These are phyloP conservation scores for Aromia moschata DNA, from an alignment of 2,888 invertebrate genomes.

Conservation along the genomic window DNA sequence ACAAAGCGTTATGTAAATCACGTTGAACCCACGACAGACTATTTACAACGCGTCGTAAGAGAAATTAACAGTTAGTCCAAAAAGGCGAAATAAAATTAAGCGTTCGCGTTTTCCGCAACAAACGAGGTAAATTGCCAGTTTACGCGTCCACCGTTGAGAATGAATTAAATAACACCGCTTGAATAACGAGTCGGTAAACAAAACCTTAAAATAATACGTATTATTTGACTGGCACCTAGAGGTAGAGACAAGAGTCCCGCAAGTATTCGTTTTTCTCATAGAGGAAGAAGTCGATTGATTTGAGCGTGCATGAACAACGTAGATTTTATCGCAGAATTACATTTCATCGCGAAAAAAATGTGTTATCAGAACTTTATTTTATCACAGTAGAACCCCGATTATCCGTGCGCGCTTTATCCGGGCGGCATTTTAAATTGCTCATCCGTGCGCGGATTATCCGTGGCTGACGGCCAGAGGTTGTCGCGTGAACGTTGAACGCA, in stretches of 20 bases:
- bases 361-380: too few relatives aligned
- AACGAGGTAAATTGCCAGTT: not conserved
- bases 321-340: too few relatives aligned
- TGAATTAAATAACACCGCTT: not conserved
- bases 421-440: too few relatives aligned
- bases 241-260: constrained; percentile 17
- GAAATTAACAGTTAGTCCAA: not conserved
- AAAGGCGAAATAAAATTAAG: too few relatives aligned
- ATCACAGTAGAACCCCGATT: too few relatives aligned
- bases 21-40: not conserved
- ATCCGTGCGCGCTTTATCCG: too few relatives aligned
- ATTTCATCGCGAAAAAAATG: too few relatives aligned
- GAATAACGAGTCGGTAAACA: not conserved
- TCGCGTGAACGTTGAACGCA: too few relatives aligned
- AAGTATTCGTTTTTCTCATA: not conserved
- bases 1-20: not conserved
- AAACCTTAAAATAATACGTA: constrained; percentile 15
- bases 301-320: too few relatives aligned
- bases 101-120: not conserved
- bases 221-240: constrained; percentile 15
- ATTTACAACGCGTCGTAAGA: not conserved
- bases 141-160: not conserved
- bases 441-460: too few relatives aligned
- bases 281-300: too few relatives aligned
- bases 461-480: too few relatives aligned